phyloP scores from a whole-genome alignment of 2,113 vertebrate genomes.

The Sphyrna mokarran region DNA sequence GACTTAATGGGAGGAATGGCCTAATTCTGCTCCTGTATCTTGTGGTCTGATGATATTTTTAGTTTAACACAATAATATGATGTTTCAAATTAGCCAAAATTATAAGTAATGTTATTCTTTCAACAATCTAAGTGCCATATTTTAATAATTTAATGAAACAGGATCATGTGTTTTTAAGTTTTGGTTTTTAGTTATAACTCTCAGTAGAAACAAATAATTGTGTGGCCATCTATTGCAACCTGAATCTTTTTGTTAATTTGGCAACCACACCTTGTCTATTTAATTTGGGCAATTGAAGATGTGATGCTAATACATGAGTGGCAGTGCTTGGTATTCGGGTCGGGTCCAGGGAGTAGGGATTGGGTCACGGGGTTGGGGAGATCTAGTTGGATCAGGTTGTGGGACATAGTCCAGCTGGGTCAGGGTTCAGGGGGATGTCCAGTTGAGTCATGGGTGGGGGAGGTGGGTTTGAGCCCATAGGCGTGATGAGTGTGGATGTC shows the following conservation, averaged over 20 bases:
- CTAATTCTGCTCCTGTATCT: no score
- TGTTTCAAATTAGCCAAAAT: neutral
- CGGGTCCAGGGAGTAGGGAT: no score
- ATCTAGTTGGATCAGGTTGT: no score
- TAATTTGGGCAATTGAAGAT: neutral
- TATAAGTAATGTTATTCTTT: neutral
- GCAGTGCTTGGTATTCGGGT: neutral
- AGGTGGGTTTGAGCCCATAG: no score
- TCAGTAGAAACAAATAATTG: neutral
- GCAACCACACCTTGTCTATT: neutral
- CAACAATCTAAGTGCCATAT: neutral
- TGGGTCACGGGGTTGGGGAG: no score
- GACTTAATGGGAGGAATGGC: no score
- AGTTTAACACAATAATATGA: neutral
- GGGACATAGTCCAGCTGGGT: no score
- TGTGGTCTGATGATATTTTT: neutral
- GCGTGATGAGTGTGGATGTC: no score
- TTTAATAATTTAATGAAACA: neutral
- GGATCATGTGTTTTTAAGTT: neutral
- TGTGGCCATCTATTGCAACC: neutral
- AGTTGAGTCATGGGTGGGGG: no score
- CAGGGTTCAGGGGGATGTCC: no score
- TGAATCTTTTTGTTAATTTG: neutral
- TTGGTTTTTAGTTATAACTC: neutral
- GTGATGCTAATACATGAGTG: neutral